Conservation (phyloP, 2,113 vertebrate species). For the Gymnobelideus leadbeateri region DNA sequence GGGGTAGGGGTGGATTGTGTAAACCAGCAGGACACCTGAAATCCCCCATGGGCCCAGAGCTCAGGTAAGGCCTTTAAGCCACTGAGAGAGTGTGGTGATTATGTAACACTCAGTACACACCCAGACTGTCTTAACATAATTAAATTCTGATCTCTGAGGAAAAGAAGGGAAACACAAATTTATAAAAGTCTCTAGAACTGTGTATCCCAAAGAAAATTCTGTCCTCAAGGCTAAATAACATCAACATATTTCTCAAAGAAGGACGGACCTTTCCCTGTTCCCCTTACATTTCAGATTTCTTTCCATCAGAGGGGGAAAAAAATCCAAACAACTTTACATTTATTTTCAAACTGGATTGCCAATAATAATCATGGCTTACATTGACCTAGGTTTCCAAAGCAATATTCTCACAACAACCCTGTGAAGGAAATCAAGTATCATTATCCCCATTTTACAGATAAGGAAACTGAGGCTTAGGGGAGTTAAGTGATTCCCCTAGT, state of each 20-base stretch:
- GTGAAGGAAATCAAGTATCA: neutral
- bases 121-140: constrained; percentile 70
- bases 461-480: neutral
- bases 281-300: neutral
- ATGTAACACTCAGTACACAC: constrained; percentile 68
- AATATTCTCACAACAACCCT: neutral
- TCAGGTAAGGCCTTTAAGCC: constrained; percentile 67
- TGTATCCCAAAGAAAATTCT: neutral
- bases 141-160: constrained; percentile 57
- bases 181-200: neutral
- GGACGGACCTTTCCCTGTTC: neutral
- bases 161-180: constrained; percentile 61
- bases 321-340: neutral
- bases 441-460: neutral
- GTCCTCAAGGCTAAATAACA: neutral
- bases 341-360: neutral
- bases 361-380: neutral
- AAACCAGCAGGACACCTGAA: constrained; percentile 70
- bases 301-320: neutral
- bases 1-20: constrained; percentile 54
- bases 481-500: neutral
- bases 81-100: constrained; percentile 75
- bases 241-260: neutral
- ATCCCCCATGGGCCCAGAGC: constrained; percentile 64
- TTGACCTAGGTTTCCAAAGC: neutral